phyloP scores from a whole-genome alignment of 2,113 vertebrate species.

The Bubalus kerabau region DNA sequence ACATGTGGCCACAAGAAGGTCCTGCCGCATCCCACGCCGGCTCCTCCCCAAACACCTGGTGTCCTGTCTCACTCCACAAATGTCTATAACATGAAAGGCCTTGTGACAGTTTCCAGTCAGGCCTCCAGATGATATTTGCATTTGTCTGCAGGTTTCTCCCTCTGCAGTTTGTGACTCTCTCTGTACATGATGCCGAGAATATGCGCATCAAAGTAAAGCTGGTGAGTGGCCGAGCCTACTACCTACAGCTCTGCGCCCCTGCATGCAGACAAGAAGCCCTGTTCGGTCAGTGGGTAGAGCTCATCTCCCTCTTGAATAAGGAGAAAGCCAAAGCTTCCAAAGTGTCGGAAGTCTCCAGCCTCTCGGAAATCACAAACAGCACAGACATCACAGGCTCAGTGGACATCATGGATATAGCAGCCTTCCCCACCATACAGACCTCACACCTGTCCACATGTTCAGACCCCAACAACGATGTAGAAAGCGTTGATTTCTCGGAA shows the following conservation, averaged over 20 bases:
- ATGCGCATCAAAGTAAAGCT: slow-evolving; percentile 72
- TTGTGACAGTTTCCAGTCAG: neutral
- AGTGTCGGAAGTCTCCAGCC: slow-evolving; percentile 34
- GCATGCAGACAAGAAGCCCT: slow-evolving; percentile 26
- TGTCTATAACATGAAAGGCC: neutral
- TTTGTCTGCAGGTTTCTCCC: slow-evolving; percentile 73
- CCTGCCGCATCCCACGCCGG: neutral
- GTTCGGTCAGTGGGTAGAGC: slow-evolving; percentile 70
- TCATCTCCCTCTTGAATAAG: slow-evolving; percentile 66
- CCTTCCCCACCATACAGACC: neutral
- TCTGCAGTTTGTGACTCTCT: slow-evolving; percentile 75
- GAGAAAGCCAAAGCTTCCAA: slow-evolving; percentile 50
- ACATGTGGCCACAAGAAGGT: neutral
- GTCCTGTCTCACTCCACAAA: neutral
- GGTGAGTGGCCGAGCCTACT: slow-evolving; percentile 71
- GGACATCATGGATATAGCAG: slow-evolving; percentile 21
- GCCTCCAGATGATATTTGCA: neutral
- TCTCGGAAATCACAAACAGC: slow-evolving; percentile 44
- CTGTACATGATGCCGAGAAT: slow-evolving; percentile 68
- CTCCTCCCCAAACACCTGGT: neutral
- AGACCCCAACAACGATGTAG: rapidly evolving
- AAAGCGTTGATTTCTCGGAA: slow-evolving; percentile 42
- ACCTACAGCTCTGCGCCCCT: slow-evolving; percentile 74
- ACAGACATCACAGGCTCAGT: slow-evolving; percentile 4
- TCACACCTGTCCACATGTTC: rapidly evolving